Percentiles rank a stretch among this genome's conserved stretches.
Conservation (phyloP, 2,888 invertebrate species). For the Philereme transversata region DNA sequence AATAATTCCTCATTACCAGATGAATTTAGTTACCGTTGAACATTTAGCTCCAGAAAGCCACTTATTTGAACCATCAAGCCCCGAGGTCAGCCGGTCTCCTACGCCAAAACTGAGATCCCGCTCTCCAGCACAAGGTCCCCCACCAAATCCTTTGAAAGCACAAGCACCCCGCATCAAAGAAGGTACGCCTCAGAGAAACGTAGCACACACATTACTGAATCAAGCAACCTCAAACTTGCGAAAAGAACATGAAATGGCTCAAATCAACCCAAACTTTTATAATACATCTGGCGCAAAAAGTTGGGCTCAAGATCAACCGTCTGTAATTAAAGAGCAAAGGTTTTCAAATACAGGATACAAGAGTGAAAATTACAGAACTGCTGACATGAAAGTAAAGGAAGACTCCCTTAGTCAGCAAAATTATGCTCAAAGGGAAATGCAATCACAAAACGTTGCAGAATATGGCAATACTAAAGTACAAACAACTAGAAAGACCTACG, state of each 20-base stretch:
- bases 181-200: conserved; percentile 63
- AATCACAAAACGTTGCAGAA: conserved; percentile 80
- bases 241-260: conserved; percentile 76
- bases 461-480: conserved; percentile 85
- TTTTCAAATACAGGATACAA: conserved; percentile 78
- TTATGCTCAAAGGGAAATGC: conserved; percentile 71
- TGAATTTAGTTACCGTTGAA: conserved; percentile 88
- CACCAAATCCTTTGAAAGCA: conserved; percentile 86
- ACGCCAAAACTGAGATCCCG: conserved; percentile 86
- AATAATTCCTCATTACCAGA: conserved; percentile 91
- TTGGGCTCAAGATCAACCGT: conserved; percentile 71
- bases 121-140: conserved; percentile 89
- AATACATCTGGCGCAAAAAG: conserved; percentile 56
- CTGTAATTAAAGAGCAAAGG: conserved; percentile 72
- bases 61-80: conserved; percentile 84
- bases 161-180: conserved; percentile 87
- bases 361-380: conserved; percentile 74
- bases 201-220: conserved; percentile 61
- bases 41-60: conserved; percentile 84
- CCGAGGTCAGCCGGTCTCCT: conserved; percentile 85
- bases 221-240: conserved; percentile 66
- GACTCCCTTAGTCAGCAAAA: conserved; percentile 70
- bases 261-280: conserved; percentile 62
- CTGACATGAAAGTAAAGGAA: conserved; percentile 65
- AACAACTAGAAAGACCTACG: conserved; percentile 85